Conservation (phyloP, 2,888 invertebrate genomes). For the Cecidostiba fungosa region DNA sequence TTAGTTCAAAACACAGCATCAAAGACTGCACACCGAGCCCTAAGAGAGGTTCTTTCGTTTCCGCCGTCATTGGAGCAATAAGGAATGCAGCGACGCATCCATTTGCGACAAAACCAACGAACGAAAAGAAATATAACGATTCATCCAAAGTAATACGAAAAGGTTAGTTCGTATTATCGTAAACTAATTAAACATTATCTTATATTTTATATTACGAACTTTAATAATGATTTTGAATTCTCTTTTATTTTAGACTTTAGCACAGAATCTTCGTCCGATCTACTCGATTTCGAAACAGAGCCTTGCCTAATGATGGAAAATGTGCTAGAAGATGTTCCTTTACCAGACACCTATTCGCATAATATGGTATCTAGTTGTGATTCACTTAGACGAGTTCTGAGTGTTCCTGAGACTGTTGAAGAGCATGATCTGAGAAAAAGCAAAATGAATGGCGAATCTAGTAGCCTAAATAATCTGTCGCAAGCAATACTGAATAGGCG, state of each 20-base stretch:
- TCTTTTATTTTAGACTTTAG: constrained; percentile 80
- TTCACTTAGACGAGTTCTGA: constrained; percentile 76
- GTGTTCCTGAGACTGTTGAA: constrained; percentile 76
- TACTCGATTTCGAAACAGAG: constrained; percentile 91
- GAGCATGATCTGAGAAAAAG: constrained; percentile 70
- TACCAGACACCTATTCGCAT: constrained; percentile 85
- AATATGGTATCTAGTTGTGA: constrained; percentile 86
- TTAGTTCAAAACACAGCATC: constrained; percentile 76
- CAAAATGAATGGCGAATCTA: constrained; percentile 83
- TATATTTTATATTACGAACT: background rate
- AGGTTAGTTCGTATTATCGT: constrained; percentile 67
- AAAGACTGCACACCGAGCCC: constrained; percentile 82
- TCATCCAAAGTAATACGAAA: constrained; percentile 74
- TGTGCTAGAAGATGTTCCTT: constrained; percentile 85
- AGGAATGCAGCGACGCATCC: constrained; percentile 82
- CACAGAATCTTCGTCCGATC: constrained; percentile 86
- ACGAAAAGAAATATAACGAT: constrained; percentile 72
- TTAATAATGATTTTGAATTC: background rate
- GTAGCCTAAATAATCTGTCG: constrained; percentile 86
- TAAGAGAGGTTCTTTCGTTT: constrained; percentile 86
- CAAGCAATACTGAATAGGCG: constrained; percentile 89
- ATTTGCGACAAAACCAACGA: constrained; percentile 72
- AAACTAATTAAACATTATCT: background rate
- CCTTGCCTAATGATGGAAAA: constrained; percentile 92
- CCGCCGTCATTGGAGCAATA: constrained; percentile 88